A percentile compares a stretch with the other conserved stretches of the same genome.
Conservation (phyloP, 2,888 invertebrate species). For the Heliconius ethilla region DNA sequence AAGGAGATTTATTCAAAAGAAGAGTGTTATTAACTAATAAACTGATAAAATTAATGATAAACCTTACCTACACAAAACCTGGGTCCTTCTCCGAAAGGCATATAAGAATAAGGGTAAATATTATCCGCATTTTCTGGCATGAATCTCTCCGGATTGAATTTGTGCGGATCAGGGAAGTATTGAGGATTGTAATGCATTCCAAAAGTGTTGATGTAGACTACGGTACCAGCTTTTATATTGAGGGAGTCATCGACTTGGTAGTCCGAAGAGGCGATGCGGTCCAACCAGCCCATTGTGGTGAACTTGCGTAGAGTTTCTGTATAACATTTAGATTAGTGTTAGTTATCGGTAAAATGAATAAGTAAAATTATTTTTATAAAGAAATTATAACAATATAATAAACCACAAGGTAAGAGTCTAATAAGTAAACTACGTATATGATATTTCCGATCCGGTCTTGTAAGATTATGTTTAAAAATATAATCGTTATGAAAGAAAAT, state of each 20-base stretch:
- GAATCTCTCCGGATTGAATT: slow-evolving; percentile 81
- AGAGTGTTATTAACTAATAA: neutral
- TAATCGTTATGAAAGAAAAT: too few species aligned
- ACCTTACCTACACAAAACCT: slow-evolving; percentile 81
- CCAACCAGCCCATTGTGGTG: slow-evolving; percentile 51
- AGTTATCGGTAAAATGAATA: too few species aligned
- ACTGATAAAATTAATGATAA: neutral
- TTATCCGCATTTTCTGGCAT: slow-evolving; percentile 78
- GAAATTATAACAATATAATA: too few species aligned
- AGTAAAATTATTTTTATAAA: too few species aligned
- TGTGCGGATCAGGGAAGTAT: slow-evolving; percentile 76
- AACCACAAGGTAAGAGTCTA: too few species aligned
- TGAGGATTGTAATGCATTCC: slow-evolving; percentile 67
- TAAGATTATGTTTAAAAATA: too few species aligned
- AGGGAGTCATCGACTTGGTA: slow-evolving; percentile 50
- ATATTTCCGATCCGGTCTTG: too few species aligned
- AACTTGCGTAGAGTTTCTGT: slow-evolving; percentile 49
- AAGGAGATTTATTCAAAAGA: neutral
- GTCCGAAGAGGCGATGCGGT: slow-evolving; percentile 45
- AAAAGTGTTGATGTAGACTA: slow-evolving; percentile 55
- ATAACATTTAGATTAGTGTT: neutral
- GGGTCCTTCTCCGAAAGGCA: slow-evolving; percentile 83
- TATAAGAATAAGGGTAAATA: slow-evolving; percentile 58
- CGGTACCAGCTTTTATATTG: slow-evolving; percentile 48
- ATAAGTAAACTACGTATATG: too few species aligned